phyloP scores from a whole-genome alignment of 2,797 vertebrate genomes.

The Poeciliopsis infans region DNA sequence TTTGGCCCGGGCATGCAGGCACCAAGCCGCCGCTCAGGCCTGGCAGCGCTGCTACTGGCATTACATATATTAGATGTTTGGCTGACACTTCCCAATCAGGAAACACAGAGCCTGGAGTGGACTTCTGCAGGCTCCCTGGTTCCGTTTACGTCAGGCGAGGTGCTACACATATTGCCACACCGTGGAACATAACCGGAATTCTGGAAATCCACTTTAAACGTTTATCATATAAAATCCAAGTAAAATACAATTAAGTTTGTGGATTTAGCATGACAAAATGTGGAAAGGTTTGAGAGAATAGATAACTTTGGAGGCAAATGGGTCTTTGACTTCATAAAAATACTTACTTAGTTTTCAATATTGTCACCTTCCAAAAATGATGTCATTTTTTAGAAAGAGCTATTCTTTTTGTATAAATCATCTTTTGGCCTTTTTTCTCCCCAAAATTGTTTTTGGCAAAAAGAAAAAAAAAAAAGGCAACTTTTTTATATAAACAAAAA shows the following conservation, averaged over 20 bases:
- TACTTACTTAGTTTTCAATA: background rate
- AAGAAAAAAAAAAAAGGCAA: no score
- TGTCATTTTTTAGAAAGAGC: no score
- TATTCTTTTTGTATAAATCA: no score
- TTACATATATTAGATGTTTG: conserved; percentile 77
- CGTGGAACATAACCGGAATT: background rate
- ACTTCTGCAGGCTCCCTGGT: background rate
- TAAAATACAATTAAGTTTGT: background rate
- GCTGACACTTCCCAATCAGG: conserved; percentile 54
- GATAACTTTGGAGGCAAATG: background rate
- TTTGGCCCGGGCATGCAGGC: conserved; percentile 50
- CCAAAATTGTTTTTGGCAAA: no score
- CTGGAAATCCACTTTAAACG: background rate
- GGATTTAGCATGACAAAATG: background rate
- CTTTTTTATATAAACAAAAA: no score
- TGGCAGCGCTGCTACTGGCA: conserved; percentile 71
- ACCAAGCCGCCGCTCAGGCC: conserved; percentile 16
- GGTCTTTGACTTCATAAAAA: background rate
- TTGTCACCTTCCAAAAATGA: no score
- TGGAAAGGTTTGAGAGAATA: background rate
- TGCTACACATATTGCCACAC: background rate
- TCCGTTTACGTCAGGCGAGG: background rate
- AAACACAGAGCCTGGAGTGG: conserved; percentile 22
- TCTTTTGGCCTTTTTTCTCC: no score
- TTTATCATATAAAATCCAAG: background rate